phyloP scores from a whole-genome alignment of 2,888 invertebrate genomes.

The Agonum fuliginosum region DNA sequence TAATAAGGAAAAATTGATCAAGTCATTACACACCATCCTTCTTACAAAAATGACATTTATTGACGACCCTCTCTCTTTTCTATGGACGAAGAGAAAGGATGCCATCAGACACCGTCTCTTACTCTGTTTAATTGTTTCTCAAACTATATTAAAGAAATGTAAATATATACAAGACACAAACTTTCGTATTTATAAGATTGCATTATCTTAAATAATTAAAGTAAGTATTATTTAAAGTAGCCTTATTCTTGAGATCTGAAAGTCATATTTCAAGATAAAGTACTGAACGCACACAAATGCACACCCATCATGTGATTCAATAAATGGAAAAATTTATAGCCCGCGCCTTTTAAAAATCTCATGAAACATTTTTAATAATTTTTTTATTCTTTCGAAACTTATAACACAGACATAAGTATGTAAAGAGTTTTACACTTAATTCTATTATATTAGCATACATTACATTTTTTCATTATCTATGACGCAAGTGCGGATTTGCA shows the following conservation, averaged over 20 bases:
- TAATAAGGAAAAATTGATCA: constrained; percentile 54
- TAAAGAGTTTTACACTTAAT: background rate
- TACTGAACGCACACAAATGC: too few relatives aligned
- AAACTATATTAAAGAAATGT: too few relatives aligned
- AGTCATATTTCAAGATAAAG: too few relatives aligned
- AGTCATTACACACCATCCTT: constrained; percentile 20
- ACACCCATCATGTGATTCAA: constrained; percentile 1
- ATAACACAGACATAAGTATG: constrained; percentile 2
- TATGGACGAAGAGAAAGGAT: constrained; percentile 13
- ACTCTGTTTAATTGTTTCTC: too few relatives aligned
- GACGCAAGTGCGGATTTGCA: constrained; percentile 85
- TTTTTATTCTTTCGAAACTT: constrained; percentile 27
- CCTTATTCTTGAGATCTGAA: too few relatives aligned
- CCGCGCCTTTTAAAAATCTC: background rate
- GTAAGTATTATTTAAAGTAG: too few relatives aligned
- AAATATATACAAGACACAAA: too few relatives aligned
- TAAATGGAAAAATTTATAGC: background rate
- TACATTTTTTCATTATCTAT: constrained; percentile 66
- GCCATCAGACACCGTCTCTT: constrained; percentile 20
- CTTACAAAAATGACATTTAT: constrained; percentile 21
- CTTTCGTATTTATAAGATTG: too few relatives aligned
- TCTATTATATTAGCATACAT: constrained; percentile 1
- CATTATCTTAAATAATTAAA: too few relatives aligned
- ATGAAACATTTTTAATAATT: background rate
- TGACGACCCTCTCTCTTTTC: too few relatives aligned